Conservation (phyloP, 2,797 vertebrate genomes). For the Picus viridis region DNA sequence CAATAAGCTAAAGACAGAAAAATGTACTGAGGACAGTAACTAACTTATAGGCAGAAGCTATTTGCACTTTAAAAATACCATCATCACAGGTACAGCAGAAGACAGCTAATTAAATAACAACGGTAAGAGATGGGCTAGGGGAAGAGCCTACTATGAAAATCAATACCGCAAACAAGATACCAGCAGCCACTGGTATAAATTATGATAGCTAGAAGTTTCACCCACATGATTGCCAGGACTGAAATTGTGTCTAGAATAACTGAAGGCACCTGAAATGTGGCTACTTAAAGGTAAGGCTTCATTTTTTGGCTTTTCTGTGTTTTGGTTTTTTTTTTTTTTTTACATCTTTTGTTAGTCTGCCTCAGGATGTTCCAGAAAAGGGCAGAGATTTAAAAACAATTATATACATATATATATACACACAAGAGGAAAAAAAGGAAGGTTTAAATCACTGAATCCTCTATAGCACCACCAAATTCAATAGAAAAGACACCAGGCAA, state of each 20-base stretch:
- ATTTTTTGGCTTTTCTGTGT: no score
- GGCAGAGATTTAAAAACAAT: background rate
- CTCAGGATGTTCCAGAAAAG: background rate
- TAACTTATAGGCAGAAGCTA: background rate
- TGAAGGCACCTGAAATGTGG: background rate
- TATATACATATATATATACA: background rate
- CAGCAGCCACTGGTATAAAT: no score
- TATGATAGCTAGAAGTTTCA: background rate
- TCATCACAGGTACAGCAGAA: background rate
- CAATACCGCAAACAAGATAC: background rate
- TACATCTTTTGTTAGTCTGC: background rate
- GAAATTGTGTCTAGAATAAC: background rate
- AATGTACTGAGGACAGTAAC: accelerated
- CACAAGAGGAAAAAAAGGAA: background rate
- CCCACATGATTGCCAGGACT: background rate
- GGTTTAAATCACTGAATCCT: background rate
- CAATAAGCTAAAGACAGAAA: background rate
- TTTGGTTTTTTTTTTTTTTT: no score
- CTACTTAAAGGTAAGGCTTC: background rate
- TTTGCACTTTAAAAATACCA: background rate
- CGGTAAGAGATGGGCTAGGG: background rate
- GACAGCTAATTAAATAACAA: background rate
- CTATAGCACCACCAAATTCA: background rate
- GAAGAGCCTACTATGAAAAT: background rate
- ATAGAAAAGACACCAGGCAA: background rate